Base-by-base conservation (phyloP, 2,797 vertebrate genomes). In the Molossus alvarezi region DNA sequence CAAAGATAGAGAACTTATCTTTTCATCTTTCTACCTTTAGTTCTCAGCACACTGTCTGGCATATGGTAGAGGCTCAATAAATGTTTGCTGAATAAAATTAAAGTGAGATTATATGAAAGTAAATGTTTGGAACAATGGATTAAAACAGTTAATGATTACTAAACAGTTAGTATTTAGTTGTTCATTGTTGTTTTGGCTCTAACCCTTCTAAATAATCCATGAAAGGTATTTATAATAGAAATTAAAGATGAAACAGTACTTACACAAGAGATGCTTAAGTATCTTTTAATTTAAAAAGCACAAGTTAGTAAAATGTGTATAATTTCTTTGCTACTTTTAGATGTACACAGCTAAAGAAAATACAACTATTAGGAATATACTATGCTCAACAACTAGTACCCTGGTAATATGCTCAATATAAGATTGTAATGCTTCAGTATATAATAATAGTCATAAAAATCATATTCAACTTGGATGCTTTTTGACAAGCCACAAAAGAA, bases 11-110 rank as follows among this genome's bases (percentile, higher is more conserved):
- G 33, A 45, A 2, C 0, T 1, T 17, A 10, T 55, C 62, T 90
- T 92, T 94, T 37, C n/a, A 71, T 71, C 45, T 71, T 73, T 72
- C 95, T 89, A 7, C n/a, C 48, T 85, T 96, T 33, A 64, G n/a
- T 58, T 15, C 27, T 27, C 84, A 48, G 37, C 13, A 80, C 25
- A 27, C 64, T 75, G 6, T 81, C 72, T 51, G 55, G 64, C 13
- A 60, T 92, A 21, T 7, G 29, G 41, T n/a, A 69, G 33, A 41
- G 82, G 27, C 23, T 79, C 87, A 92, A 18, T 88, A 91, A 18
- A 75, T 69, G 81, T 73, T 57, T 57, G 27, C 18, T 37, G 25
- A 71, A 51, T 53, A 37, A 83, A 89, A 90, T 41, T 14, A 73
- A 82, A 15, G 29, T 69, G 45, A 72, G 27, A 71, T 75, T 71